Evolutionary conservation across 2,113 vertebrate species (phyloP), one percentile per base, ranked within the genome.

Genomic region (Hystrix cristata): DNA sequence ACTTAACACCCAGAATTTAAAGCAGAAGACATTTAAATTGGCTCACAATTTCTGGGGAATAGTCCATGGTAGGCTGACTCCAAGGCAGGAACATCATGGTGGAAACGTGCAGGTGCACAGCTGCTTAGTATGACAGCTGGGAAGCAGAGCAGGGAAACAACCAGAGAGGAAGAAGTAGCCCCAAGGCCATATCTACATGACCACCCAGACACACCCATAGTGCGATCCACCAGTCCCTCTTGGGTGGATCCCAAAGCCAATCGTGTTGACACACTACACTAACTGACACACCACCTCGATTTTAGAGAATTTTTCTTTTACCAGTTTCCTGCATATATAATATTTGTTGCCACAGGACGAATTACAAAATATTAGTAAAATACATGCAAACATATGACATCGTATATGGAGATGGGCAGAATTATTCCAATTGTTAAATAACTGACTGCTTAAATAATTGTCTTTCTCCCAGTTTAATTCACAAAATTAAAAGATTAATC

Each of bases 401-500:
- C 9, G 81, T 85, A 48, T 65, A 71, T 7, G 90, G 31, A 87
- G 46, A 21, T 67, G 59, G 14, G 18, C 27, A 5, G 4, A n/a
- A 69, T 91, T 88, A 78, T 72, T 11, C n/a, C 34, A 74, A 93
- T 57, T 64, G 10, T 79, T 91, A 96, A 87, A 65, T 2, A 62
- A 95, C 31, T 91, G n/a, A 59, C 7, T 43, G 18, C 8, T 71
- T 74, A 46, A 69, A 14, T 7, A 90, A 51, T 53, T 83, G 43
- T 46, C 9, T 82, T 34, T 78, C 34, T 96, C 25, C 3, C 0
- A 67, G 64, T 57, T 27, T 78, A 84, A 29, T 29, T 59, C 87
- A 95, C 78, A 96, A 91, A 95, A 83, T 95, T 71, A 83, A 96
- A 95, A 92, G 23, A 57, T 62, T 87, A 94, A 88, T 91, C 43